phyloP scores from a whole-genome alignment of 2,113 vertebrate genomes.

The Piliocolobus tephrosceles region DNA sequence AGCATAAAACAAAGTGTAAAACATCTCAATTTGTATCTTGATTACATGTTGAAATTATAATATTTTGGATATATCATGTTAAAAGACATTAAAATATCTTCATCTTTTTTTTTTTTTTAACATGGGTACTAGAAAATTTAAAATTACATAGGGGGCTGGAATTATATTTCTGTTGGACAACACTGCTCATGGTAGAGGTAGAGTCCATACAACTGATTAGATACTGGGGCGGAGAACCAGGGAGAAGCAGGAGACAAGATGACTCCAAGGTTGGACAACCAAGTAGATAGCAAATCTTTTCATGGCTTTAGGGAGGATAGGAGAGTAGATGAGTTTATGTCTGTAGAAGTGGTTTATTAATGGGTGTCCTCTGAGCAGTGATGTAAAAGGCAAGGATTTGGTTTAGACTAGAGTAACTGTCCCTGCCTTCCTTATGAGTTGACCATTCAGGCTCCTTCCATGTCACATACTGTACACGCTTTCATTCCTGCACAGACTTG shows the following conservation, averaged over 20 bases:
- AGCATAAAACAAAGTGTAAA: too few species aligned
- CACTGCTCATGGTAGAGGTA: background rate
- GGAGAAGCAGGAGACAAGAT: background rate
- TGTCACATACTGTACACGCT: background rate
- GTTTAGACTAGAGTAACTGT: background rate
- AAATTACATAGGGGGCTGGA: background rate
- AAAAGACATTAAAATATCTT: conserved; percentile 25
- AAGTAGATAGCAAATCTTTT: background rate
- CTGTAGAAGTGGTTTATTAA: background rate
- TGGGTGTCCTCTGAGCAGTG: background rate
- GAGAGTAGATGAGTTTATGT: background rate
- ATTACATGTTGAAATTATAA: background rate
- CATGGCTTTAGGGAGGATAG: background rate
- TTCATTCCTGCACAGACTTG: background rate
- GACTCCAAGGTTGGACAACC: too few species aligned
- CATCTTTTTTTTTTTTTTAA: background rate
- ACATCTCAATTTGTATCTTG: background rate
- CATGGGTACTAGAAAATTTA: background rate
- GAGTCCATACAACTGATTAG: background rate
- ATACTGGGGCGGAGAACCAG: background rate
- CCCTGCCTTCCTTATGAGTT: background rate
- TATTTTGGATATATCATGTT: background rate
- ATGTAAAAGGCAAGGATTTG: background rate
- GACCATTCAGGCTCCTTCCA: background rate
- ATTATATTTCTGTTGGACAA: background rate